Evolutionary conservation across 2,797 vertebrate genomes (phyloP).

Genomic region (Triplophysa yarkandensis): DNA sequence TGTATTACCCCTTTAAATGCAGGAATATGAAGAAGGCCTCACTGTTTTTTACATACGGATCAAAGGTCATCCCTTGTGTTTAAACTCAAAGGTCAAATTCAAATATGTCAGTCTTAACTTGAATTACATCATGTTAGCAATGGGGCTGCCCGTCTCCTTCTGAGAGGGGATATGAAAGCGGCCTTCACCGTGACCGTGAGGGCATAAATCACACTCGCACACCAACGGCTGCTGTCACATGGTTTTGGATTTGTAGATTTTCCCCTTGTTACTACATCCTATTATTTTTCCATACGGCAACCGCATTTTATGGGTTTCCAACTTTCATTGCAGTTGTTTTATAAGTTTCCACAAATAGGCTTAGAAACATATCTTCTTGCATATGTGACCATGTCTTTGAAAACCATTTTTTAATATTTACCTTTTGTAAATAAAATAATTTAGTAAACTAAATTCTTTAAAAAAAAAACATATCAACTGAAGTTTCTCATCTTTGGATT

Average conservation of each 20-base stretch:
- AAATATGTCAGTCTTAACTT: conserved; percentile 36
- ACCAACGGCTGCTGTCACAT: conserved; percentile 25
- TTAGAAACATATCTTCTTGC: neutral
- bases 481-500: too few species aligned
- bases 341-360: neutral
- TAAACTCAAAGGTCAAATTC: conserved; percentile 40
- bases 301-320: neutral
- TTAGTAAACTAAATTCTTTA: too few species aligned
- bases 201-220: conserved; percentile 39
- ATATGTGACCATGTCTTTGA: too few species aligned
- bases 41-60: conserved; percentile 33
- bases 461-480: too few species aligned
- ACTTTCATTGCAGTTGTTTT: neutral
- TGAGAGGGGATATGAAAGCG: conserved; percentile 30
- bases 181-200: conserved; percentile 47
- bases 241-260: conserved; percentile 2
- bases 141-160: neutral
- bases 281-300: neutral
- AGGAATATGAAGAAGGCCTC: conserved; percentile 36
- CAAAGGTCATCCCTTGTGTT: conserved; percentile 31
- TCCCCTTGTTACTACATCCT: neutral
- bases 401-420: too few species aligned
- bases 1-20: conserved; percentile 26
- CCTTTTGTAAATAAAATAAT: too few species aligned
- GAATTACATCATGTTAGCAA: conserved; percentile 42